Evolutionary conservation across 2,113 vertebrate species (phyloP).

Genomic region (Conger conger): DNA sequence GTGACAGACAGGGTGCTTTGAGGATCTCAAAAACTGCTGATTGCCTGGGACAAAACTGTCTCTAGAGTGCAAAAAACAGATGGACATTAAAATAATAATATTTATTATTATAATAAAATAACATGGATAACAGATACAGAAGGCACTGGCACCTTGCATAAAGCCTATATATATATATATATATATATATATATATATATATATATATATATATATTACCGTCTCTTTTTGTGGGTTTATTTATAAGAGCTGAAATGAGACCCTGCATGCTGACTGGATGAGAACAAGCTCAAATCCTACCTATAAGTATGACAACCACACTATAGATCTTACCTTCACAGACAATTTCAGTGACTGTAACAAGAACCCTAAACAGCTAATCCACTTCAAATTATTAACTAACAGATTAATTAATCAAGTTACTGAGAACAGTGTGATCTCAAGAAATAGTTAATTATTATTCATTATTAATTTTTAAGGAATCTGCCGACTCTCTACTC

Average conservation of each 20-base stretch:
- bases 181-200: too few species aligned
- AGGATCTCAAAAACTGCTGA: too few species aligned
- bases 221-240: neutral
- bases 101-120: too few species aligned
- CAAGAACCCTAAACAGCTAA: slow-evolving; percentile 1
- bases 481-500: slow-evolving; percentile 50
- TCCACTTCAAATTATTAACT: slow-evolving; percentile 44
- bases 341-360: neutral
- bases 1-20: too few species aligned
- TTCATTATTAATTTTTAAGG: slow-evolving; percentile 36
- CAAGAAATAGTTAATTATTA: slow-evolving; percentile 52
- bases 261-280: neutral
- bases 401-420: neutral
- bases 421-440: slow-evolving; percentile 31
- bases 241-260: slow-evolving; percentile 4
- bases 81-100: too few species aligned
- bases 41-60: too few species aligned
- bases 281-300: neutral
- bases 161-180: too few species aligned
- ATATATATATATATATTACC: slow-evolving; percentile 17
- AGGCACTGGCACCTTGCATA: too few species aligned
- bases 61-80: too few species aligned
- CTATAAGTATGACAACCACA: neutral
- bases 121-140: too few species aligned
- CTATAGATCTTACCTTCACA: neutral